Base-by-base conservation (phyloP, 2,888 invertebrate species). In the Stratiomys singularior region DNA sequence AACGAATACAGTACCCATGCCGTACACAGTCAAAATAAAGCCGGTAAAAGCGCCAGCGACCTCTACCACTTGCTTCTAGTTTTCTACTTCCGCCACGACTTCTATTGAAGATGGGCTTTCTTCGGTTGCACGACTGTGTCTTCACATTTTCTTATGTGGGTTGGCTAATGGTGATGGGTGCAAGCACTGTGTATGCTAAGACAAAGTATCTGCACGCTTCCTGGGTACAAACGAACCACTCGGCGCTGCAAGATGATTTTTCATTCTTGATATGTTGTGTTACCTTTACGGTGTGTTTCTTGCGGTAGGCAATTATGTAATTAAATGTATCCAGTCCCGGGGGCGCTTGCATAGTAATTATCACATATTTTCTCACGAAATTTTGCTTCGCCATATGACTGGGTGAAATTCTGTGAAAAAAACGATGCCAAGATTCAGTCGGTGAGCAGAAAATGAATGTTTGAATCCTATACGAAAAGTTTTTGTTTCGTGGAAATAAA, bases 11-110 rank as follows among this genome's bases (percentile, higher is more conserved):
- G 46, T 47, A 46, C 25, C 47, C 47, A 69, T 69, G 69, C 47
- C 69, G 47, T 69, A 69, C 46, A 69, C 69, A 69, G 25, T 69
- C 69, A 47, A 69, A 69, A 69, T 69, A 69, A 69, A 69, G 69
- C 44, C 47, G 25, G 69, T 47, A 69, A 69, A 69, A 69, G 69
- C 69, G 69, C n/a, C 23, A 23, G 69, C 69, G 47, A 69, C 69
- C 69, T 69, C 69, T 13, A 13, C 47, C 9, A 9, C 37, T 37
- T 37, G 37, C 47, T 69, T 69, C 69, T 69, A 47, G 46, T 46
- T 47, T 47, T 9, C 47, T 30, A 47, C 69, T 69, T 69, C 69
- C 69, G 69, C 69, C 7, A 69, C 44, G 44, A 3, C 25, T 69
- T 21, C 69, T 47, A 25, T 18, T 69, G 69, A 69, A 69, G 69